phyloP scores from a whole-genome alignment of 1,140 invertebrate species.

The Archivesica marissinica region DNA sequence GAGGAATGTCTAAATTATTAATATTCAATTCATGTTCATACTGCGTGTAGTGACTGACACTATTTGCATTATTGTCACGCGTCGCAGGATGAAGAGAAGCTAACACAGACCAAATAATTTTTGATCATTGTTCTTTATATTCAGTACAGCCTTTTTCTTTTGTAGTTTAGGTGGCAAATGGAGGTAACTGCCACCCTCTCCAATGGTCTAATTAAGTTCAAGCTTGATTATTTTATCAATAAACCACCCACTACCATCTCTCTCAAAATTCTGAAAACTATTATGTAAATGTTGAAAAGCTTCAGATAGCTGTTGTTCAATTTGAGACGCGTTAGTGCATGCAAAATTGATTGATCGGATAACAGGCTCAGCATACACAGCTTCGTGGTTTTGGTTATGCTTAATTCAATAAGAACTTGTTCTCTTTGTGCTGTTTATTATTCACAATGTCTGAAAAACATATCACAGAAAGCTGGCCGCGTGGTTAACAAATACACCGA shows the following conservation, averaged over 20 bases:
- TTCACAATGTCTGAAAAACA: too few relatives aligned
- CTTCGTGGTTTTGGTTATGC: too few relatives aligned
- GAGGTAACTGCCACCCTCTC: conserved; percentile 28
- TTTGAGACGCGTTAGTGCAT: not conserved
- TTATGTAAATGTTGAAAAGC: too few relatives aligned
- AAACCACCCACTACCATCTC: not conserved
- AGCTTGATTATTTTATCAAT: not conserved
- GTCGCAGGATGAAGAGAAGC: not conserved
- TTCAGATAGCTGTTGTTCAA: not conserved
- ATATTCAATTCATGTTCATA: conserved; percentile 14
- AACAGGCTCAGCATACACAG: too few relatives aligned
- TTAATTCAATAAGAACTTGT: too few relatives aligned
- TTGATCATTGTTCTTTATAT: conserved; percentile 12
- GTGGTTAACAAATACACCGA: too few relatives aligned
- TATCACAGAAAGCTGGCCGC: too few relatives aligned
- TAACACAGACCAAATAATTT: conserved; percentile 44
- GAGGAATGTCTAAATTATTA: not conserved
- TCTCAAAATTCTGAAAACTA: not conserved
- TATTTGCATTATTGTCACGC: not conserved
- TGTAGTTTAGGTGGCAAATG: not conserved
- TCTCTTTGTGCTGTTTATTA: too few relatives aligned
- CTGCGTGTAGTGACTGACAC: conserved; percentile 14
- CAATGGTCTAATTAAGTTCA: not conserved
- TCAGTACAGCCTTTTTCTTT: conserved; percentile 43
- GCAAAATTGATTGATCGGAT: not conserved